Conservation (phyloP, 2,113 vertebrate genomes). For the Ariopsis seemanni region DNA sequence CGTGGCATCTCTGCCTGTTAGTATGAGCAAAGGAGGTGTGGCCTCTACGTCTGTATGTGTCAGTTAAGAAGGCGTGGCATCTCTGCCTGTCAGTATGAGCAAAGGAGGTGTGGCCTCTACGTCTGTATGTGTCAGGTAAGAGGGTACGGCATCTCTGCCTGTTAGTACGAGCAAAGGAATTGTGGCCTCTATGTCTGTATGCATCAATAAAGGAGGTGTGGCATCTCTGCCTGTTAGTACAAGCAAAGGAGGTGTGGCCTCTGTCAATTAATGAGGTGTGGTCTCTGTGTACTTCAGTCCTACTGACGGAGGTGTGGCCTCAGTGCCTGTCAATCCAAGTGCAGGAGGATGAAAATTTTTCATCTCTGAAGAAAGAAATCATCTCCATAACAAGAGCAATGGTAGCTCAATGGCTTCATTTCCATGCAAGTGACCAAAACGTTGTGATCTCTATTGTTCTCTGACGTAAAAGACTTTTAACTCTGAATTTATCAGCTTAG, state of each 20-base stretch:
- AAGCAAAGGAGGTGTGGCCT: background rate
- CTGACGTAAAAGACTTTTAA: background rate
- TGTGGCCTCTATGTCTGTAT: background rate
- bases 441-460: background rate
- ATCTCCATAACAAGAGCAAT: background rate
- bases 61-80: background rate
- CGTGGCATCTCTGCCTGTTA: background rate
- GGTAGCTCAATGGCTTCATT: background rate
- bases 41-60: background rate
- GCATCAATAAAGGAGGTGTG: background rate
- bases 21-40: background rate
- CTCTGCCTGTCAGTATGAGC: background rate
- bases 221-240: background rate
- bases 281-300: background rate
- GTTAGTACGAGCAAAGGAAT: background rate
- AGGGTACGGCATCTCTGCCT: background rate
- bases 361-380: background rate
- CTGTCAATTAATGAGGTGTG: background rate
- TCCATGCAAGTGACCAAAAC: background rate
- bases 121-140: accelerated
- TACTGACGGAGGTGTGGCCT: background rate
- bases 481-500: background rate
- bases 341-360: background rate
- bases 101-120: background rate
- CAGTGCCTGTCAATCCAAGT: background rate